Evolutionary conservation across 2,888 invertebrate genomes (phyloP).

Genomic region (Aphelenchoides bicaudatus): DNA sequence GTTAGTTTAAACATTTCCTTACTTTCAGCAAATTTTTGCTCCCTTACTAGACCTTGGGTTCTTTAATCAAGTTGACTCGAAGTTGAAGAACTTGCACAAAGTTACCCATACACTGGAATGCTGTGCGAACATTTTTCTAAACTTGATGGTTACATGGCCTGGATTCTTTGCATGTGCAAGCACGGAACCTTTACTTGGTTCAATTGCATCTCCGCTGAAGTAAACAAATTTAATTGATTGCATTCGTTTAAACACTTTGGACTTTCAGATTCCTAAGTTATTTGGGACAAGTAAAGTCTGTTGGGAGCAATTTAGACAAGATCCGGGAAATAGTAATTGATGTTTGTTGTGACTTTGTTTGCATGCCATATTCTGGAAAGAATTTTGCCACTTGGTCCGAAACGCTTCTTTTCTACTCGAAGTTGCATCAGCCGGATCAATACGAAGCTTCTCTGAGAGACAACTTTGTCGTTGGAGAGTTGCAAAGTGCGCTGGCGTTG

Average conservation of each 20-base stretch:
- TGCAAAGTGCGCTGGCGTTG: conserved; percentile 21
- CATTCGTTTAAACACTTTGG: not conserved
- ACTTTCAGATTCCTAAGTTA: conserved; percentile 35
- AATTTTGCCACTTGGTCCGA: conserved; percentile 48
- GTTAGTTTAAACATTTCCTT: conserved; percentile 12
- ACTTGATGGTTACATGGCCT: conserved; percentile 48
- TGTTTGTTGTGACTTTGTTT: conserved; percentile 50
- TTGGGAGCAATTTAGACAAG: conserved; percentile 38
- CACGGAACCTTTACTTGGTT: conserved; percentile 25
- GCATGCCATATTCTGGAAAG: conserved; percentile 45
- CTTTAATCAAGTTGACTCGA: conserved; percentile 38
- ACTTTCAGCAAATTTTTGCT: conserved; percentile 78
- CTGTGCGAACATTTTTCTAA: conserved; percentile 39
- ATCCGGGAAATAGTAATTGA: conserved; percentile 50
- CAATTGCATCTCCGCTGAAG: conserved; percentile 44
- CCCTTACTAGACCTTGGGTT: conserved; percentile 76
- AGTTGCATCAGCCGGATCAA: conserved; percentile 36
- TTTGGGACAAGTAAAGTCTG: conserved; percentile 37
- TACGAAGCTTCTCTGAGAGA: conserved; percentile 42
- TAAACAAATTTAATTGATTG: conserved; percentile 66
- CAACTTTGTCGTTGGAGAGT: conserved; percentile 52
- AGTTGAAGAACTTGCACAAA: conserved; percentile 16
- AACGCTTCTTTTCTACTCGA: conserved; percentile 41
- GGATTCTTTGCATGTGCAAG: conserved; percentile 68
- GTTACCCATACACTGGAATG: conserved; percentile 10